Base-by-base conservation (phyloP, 2,113 vertebrate genomes). In the Chamaea fasciata region DNA sequence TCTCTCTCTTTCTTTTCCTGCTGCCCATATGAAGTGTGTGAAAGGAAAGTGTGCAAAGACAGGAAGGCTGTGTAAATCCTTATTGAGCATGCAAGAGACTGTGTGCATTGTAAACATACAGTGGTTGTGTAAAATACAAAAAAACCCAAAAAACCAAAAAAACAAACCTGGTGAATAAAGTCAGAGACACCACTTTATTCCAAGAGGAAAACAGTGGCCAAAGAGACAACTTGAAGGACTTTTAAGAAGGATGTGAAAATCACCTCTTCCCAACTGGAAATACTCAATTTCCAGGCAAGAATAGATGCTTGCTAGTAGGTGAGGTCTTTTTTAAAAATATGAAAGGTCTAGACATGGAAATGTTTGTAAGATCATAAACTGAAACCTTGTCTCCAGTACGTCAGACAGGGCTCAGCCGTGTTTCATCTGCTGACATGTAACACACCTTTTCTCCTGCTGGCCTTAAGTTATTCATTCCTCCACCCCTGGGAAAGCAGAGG, bases 21-120 rank as follows among this genome's bases (percentile, higher is more conserved):
- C 26, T 62, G 1, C 13, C 16, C 7, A 1, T 4, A 3, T 3
- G 23, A 41, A 71, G 33, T 4, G 9, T 24, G 3, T 28, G 56
- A 62, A 67, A 35, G 33, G 15, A 55, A 82, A 19, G 39, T 13
- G n/a, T 15, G 41, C 42, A 74, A 33, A 33, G 47, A 26, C 18
- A 67, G 27, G 28, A 74, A 49, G 12, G 37, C 18, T 65, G 31
- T 30, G 10, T 13, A 20, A 42, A 28, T 24, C 10, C 5, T 41
- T 11, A 3, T 17, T 56, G 44, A 33, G 16, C 23, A 33, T 68
- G 23, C 22, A 47, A 33, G 56, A 69, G 12, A 15, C 27, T 35
- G 11, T 18, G 31, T 47, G 74, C 28, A 26, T 10, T 28, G 19
- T 7, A 41, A 75, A 31, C 24, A 59, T 3, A 6, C 3, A 59